These are phyloP conservation scores for Drosophila percnosoma DNA, from an alignment of 2,888 invertebrate species.

Conservation along the genomic window DNA sequence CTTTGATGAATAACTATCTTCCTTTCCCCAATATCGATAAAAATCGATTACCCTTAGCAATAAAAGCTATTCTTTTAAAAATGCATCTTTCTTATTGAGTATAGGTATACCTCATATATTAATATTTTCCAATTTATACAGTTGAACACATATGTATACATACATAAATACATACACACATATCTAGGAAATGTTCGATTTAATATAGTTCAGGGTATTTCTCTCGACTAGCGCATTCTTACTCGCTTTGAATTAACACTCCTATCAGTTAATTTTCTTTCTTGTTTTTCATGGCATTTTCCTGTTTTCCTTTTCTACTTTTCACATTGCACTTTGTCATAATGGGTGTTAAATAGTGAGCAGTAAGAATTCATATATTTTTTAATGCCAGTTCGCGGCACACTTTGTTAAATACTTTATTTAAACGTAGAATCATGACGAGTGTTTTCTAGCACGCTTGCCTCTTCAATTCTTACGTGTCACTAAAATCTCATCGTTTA, in stretches of 20 bases:
- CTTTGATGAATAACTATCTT: not conserved
- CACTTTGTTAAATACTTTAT: not conserved
- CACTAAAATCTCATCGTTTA: not conserved
- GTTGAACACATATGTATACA: not conserved
- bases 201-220: not conserved
- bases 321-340: constrained; percentile 11
- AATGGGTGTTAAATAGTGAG: constrained; percentile 24
- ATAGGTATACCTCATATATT: too few species aligned
- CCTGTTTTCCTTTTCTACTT: constrained; percentile 1
- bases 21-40: not conserved
- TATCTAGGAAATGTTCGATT: not conserved
- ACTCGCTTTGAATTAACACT: constrained; percentile 5
- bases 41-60: not conserved
- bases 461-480: constrained; percentile 8
- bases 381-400: not conserved
- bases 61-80: not conserved
- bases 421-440: not conserved
- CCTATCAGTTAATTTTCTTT: constrained; percentile 23
- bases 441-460: not conserved
- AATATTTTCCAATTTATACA: not conserved
- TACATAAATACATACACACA: not conserved
- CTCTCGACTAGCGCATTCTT: not conserved
- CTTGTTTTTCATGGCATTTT: constrained; percentile 10
- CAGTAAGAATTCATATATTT: not conserved
- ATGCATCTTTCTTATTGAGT: not conserved